phyloP scores from a whole-genome alignment of 2,113 vertebrate genomes.

The Apaloderma vittatum region DNA sequence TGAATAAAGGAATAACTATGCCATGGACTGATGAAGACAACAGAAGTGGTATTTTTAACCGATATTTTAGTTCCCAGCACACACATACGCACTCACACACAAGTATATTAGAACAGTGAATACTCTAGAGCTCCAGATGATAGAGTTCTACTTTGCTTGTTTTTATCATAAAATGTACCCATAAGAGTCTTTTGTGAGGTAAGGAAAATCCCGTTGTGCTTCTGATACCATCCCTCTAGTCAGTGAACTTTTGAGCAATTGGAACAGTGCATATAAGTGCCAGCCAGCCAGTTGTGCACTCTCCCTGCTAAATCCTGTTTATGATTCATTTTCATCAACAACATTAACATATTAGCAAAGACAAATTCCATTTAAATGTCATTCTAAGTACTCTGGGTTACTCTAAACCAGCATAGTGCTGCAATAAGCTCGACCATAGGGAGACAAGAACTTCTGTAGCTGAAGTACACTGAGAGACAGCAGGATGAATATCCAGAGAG shows the following conservation, averaged over 20 bases:
- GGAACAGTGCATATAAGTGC: accelerated
- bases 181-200: not conserved
- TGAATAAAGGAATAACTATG: not conserved
- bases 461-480: not conserved
- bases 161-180: not conserved
- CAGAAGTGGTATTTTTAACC: not conserved
- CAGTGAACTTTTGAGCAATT: not conserved
- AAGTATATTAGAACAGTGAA: not conserved
- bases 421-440: not conserved
- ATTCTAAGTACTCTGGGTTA: not conserved
- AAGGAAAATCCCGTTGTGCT: not conserved
- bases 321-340: not conserved
- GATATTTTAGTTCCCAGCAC: not conserved
- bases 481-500: not conserved
- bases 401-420: not conserved
- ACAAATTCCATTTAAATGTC: not conserved
- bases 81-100: too few relatives aligned
- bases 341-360: not conserved
- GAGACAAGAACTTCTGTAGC: not conserved
- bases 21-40: not conserved
- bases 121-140: not conserved
- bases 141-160: not conserved
- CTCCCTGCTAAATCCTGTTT: not conserved
- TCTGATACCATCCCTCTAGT: not conserved
- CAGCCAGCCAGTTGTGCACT: not conserved